Evolutionary conservation across 2,113 vertebrate species (phyloP).

Genomic region (Pao palembangensis): DNA sequence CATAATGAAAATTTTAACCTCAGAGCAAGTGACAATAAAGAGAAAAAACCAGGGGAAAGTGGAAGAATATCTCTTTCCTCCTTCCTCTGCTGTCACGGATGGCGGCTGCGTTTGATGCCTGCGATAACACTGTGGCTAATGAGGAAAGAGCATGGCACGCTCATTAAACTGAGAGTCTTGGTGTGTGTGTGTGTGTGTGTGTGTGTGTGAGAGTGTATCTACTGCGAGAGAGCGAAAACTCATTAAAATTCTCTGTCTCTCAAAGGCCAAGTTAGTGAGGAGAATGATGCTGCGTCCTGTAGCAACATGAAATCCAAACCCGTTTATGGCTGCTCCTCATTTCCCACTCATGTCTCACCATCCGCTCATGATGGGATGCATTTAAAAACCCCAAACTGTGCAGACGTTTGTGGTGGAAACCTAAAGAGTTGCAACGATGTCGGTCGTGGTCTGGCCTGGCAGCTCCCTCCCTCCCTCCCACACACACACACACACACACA

Average conservation of each 20-base stretch:
- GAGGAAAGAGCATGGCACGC: constrained; percentile 65
- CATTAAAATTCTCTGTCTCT: constrained; percentile 68
- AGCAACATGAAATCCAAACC: not conserved
- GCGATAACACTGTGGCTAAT: constrained; percentile 72
- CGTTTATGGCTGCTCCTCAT: too few relatives aligned
- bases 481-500: too few relatives aligned
- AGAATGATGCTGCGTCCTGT: constrained; percentile 43
- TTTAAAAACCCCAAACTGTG: too few relatives aligned
- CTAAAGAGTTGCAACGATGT: not conserved
- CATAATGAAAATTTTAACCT: constrained; percentile 63
- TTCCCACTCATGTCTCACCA: too few relatives aligned
- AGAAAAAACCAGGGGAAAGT: constrained; percentile 3
- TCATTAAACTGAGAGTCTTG: constrained; percentile 66
- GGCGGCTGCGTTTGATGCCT: constrained; percentile 68
- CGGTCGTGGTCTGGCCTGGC: too few relatives aligned
- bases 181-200: constrained; percentile 18
- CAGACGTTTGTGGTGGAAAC: too few relatives aligned
- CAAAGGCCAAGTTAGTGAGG: constrained; percentile 65
- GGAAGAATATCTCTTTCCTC: constrained; percentile 28
- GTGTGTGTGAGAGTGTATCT: constrained; percentile 3
- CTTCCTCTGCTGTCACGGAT: constrained; percentile 53
- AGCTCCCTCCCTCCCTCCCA: too few relatives aligned
- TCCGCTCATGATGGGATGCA: too few relatives aligned
- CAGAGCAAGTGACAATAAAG: constrained; percentile 22
- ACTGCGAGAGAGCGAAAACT: constrained; percentile 42